Percentiles rank a stretch among this genome's conserved stretches.
Conservation (phyloP, 2,113 vertebrate species). For the Corapipo altera region DNA sequence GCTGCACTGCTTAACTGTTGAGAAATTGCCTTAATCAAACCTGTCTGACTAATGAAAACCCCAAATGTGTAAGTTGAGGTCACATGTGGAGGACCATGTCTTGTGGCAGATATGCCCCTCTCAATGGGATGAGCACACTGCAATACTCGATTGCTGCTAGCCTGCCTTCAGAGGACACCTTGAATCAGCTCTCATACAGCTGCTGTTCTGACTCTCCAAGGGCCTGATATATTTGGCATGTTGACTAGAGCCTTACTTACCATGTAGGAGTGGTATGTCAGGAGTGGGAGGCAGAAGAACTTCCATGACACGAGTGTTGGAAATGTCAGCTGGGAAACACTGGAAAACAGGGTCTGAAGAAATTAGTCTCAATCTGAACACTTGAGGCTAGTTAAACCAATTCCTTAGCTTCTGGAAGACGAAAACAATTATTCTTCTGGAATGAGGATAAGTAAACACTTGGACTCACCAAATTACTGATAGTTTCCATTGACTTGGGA, state of each 20-base stretch:
- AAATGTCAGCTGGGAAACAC: neutral
- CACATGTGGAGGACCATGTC: neutral
- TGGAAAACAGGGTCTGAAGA: neutral
- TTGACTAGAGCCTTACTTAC: neutral
- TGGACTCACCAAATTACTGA: neutral
- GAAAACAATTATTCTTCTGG: neutral
- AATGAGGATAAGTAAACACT: neutral
- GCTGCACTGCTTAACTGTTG: neutral
- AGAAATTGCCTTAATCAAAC: neutral
- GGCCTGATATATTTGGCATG: no score
- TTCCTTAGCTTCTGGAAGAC: neutral
- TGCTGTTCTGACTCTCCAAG: neutral
- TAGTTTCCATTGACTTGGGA: neutral
- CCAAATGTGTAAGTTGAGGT: neutral
- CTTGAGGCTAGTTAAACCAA: neutral
- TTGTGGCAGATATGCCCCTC: neutral
- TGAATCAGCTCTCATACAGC: neutral
- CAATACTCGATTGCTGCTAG: neutral
- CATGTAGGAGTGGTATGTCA: neutral
- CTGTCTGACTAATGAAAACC: neutral
- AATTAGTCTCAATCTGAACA: neutral
- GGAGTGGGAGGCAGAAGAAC: neutral
- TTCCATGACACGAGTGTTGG: neutral
- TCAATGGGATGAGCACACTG: neutral
- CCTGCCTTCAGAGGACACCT: neutral